Conservation (phyloP, 2,113 vertebrate genomes). For the Glaucidium brasilianum region DNA sequence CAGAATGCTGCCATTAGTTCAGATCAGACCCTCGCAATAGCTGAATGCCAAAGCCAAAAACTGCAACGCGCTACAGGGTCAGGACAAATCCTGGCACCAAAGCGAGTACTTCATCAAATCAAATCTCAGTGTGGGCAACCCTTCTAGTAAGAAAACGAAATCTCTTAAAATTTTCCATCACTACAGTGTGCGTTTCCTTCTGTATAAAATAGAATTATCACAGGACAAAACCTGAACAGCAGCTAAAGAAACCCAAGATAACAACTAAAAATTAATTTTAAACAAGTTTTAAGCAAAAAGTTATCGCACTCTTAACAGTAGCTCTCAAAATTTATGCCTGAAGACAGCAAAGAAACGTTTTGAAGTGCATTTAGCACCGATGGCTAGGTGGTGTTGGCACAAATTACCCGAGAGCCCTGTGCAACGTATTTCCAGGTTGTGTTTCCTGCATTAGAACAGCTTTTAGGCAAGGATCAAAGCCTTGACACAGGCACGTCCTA, state of each 20-base stretch:
- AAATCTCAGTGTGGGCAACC: not conserved
- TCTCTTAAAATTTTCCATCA: not conserved
- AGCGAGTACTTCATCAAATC: not conserved
- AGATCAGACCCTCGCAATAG: not conserved
- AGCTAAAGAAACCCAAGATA: not conserved
- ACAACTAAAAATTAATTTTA: not conserved
- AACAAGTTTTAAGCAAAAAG: not conserved
- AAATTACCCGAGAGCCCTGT: rapidly evolving
- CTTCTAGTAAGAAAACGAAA: not conserved
- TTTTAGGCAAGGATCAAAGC: not conserved
- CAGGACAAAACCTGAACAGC: no score
- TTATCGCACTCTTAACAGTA: rapidly evolving
- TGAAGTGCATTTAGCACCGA: rapidly evolving
- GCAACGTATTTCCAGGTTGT: rapidly evolving
- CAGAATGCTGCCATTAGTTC: rapidly evolving
- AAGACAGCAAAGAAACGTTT: rapidly evolving
- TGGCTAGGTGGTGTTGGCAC: no score
- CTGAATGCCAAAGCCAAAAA: not conserved
- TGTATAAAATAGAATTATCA: not conserved
- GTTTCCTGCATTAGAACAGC: not conserved
- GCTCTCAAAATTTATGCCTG: not conserved
- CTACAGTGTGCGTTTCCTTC: no score
- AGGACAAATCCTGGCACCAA: not conserved
- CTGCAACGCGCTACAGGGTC: rapidly evolving
- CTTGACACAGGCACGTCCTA: rapidly evolving